Evolutionary conservation across 2,888 invertebrate genomes (phyloP).

Genomic region (Anaspis maculata): DNA sequence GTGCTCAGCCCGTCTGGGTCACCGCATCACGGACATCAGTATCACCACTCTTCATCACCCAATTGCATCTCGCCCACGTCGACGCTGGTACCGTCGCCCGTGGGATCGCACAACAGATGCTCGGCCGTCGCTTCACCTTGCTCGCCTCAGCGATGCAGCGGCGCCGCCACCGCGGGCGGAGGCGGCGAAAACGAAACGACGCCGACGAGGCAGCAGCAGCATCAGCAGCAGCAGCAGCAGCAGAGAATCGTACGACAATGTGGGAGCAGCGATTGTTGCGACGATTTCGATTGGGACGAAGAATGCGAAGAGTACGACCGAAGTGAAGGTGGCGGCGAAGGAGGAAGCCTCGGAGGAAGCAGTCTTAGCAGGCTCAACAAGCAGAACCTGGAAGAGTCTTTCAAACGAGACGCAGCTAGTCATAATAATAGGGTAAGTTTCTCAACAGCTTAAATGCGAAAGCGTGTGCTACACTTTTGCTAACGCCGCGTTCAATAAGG

Average conservation of each 20-base stretch:
- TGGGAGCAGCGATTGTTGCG: too few relatives aligned
- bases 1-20: constrained; percentile 35
- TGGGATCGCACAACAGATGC: constrained; percentile 16
- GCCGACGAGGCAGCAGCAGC: neutral
- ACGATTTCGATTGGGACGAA: too few relatives aligned
- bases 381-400: constrained; percentile 16
- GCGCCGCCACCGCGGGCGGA: neutral
- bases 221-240: neutral
- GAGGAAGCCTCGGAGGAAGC: too few relatives aligned
- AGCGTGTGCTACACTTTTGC: too few relatives aligned
- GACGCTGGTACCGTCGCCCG: constrained; percentile 33
- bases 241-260: neutral
- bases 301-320: constrained; percentile 10
- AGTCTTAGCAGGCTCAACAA: constrained; percentile 23
- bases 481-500: too few relatives aligned
- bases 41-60: too few relatives aligned
- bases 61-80: constrained; percentile 30
- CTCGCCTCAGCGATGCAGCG: too few relatives aligned
- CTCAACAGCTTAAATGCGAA: too few relatives aligned
- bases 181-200: neutral
- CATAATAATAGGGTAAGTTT: constrained; percentile 14
- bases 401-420: constrained; percentile 19
- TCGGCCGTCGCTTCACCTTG: too few relatives aligned
- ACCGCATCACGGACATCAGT: too few relatives aligned
- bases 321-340: constrained; percentile 9